These are phyloP conservation scores for Allacma fusca DNA, from an alignment of 2,888 invertebrate genomes.

Conservation along the genomic window DNA sequence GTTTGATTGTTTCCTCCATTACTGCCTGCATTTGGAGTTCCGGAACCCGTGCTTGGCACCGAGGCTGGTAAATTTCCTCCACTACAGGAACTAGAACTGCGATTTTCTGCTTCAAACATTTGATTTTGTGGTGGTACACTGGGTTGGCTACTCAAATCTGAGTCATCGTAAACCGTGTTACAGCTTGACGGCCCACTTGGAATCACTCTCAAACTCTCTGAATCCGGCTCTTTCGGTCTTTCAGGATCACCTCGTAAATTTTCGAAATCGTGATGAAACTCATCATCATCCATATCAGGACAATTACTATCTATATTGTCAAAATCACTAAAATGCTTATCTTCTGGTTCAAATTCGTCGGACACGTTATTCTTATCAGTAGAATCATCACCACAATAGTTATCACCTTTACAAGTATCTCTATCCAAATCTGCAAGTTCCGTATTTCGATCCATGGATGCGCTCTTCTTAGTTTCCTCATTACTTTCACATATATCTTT, in stretches of 20 bases:
- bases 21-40: constrained; percentile 7
- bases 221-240: constrained; percentile 59
- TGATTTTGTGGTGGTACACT: constrained; percentile 57
- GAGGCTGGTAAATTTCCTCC: constrained; percentile 42
- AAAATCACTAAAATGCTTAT: constrained; percentile 43
- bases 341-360: constrained; percentile 22
- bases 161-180: constrained; percentile 60
- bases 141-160: constrained; percentile 58
- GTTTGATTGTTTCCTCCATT: not conserved
- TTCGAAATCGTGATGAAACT: constrained; percentile 57
- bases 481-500: constrained; percentile 36
- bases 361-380: constrained; percentile 10
- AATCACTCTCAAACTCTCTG: constrained; percentile 60
- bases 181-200: constrained; percentile 61
- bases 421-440: constrained; percentile 52
- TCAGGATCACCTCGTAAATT: constrained; percentile 59
- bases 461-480: not conserved
- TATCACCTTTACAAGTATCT: constrained; percentile 45
- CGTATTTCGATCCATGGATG: constrained; percentile 41
- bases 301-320: constrained; percentile 34
- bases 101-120: constrained; percentile 46
- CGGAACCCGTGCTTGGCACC: not conserved
- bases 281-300: constrained; percentile 42
- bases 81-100: constrained; percentile 60
- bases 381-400: constrained; percentile 33